Evolutionary conservation across 2,888 invertebrate species (phyloP).

Genomic region (Thecocarcelia acutangulata): DNA sequence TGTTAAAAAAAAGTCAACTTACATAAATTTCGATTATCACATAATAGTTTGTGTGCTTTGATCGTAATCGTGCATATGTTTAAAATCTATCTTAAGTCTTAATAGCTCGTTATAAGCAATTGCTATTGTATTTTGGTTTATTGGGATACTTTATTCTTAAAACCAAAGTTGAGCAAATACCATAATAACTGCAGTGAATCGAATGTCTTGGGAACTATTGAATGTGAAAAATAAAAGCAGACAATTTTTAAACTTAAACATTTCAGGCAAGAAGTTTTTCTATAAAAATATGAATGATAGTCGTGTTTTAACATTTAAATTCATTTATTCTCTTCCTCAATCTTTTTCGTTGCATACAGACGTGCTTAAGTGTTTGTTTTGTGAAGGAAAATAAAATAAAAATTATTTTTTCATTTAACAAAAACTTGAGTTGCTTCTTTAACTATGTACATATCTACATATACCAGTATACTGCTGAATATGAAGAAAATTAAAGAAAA

Average conservation of each 20-base stretch:
- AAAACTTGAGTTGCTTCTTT: constrained; percentile 15
- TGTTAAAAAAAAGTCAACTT: too few species aligned
- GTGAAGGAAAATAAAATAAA: background rate
- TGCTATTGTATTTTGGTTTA: too few species aligned
- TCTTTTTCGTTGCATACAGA: constrained; percentile 10
- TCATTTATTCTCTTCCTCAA: background rate
- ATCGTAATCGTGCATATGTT: too few species aligned
- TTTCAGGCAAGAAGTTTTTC: background rate
- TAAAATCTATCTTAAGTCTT: too few species aligned
- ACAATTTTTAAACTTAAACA: constrained; percentile 1
- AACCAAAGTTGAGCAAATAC: too few species aligned
- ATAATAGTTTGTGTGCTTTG: too few species aligned
- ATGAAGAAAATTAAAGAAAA: constrained; percentile 4
- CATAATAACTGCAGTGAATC: too few species aligned
- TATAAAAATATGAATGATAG: background rate
- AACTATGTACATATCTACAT: background rate
- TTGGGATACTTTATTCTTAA: too few species aligned
- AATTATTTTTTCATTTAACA: constrained; percentile 1
- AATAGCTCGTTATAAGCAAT: too few species aligned
- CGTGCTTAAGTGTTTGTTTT: constrained; percentile 62
- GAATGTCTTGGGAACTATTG: constrained; percentile 4
- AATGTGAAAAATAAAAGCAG: background rate
- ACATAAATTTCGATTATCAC: too few species aligned
- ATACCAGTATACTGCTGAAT: background rate
- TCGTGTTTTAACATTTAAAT: constrained; percentile 15